phyloP scores from a whole-genome alignment of 2,888 invertebrate species.

The Glyphotaelius pellucidus region DNA sequence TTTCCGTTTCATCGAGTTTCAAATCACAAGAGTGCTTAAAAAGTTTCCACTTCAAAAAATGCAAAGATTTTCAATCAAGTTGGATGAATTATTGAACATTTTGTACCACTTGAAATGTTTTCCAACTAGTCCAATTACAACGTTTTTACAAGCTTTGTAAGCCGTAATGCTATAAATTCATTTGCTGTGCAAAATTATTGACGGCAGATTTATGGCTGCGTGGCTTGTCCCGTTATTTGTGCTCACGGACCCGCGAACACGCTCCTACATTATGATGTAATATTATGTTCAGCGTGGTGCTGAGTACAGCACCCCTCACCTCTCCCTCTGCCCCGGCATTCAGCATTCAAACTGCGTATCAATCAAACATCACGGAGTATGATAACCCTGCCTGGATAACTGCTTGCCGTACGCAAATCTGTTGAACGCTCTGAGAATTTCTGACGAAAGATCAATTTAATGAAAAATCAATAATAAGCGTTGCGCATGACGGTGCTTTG shows the following conservation, averaged over 20 bases:
- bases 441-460: not conserved
- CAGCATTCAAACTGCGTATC: conserved; percentile 51
- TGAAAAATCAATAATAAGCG: not conserved
- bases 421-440: not conserved
- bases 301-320: not conserved
- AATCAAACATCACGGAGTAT: conserved; percentile 50
- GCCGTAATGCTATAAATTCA: not conserved
- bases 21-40: too few relatives aligned
- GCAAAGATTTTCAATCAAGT: not conserved
- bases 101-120: not conserved
- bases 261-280: not conserved
- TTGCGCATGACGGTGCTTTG: not conserved
- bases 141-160: not conserved
- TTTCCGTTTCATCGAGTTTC: too few relatives aligned
- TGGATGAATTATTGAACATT: not conserved
- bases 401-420: not conserved
- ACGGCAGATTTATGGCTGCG: not conserved
- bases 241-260: not conserved
- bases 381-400: conserved; percentile 6
- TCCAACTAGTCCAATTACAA: not conserved
- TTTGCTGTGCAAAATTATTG: not conserved
- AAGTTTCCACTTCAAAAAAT: too few relatives aligned
- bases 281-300: not conserved
- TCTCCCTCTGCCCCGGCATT: not conserved
- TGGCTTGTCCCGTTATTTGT: not conserved